A percentile compares a stretch with the other conserved stretches of the same genome.
These are phyloP conservation scores for Labeo calbasu DNA, from an alignment of 2,797 vertebrate genomes.

Conservation along the genomic window DNA sequence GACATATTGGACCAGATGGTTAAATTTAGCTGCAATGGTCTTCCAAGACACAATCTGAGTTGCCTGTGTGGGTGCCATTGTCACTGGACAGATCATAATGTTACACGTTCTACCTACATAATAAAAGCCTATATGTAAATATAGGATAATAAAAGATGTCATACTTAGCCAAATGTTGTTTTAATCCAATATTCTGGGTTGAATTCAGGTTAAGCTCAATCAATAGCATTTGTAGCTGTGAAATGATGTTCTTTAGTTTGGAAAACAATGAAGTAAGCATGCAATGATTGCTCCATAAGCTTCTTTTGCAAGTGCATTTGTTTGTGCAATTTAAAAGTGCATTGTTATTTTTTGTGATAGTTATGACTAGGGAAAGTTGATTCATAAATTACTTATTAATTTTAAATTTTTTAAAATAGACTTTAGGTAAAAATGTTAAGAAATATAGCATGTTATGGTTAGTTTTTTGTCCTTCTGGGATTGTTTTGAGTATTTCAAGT, in stretches of 20 bases:
- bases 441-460: background rate
- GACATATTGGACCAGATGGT: conserved; percentile 1
- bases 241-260: background rate
- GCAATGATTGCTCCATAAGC: background rate
- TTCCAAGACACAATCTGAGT: background rate
- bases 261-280: background rate
- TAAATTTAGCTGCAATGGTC: conserved; percentile 15
- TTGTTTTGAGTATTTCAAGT: background rate
- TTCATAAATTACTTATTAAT: background rate
- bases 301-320: background rate
- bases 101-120: background rate
- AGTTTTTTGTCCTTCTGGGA: background rate
- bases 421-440: background rate
- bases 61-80: background rate
- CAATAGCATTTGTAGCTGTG: background rate
- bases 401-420: background rate
- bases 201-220: conserved; percentile 17
- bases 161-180: background rate
- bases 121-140: background rate
- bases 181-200: conserved; percentile 1
- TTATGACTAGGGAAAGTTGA: background rate
- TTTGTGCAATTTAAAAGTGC: no score
- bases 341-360: background rate
- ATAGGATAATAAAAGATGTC: background rate
- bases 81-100: background rate